A percentile compares a stretch with the other conserved stretches of the same genome.
These are phyloP conservation scores for Trissoscelio sp. DNA, from an alignment of 2,888 invertebrate genomes.

Conservation along the genomic window DNA sequence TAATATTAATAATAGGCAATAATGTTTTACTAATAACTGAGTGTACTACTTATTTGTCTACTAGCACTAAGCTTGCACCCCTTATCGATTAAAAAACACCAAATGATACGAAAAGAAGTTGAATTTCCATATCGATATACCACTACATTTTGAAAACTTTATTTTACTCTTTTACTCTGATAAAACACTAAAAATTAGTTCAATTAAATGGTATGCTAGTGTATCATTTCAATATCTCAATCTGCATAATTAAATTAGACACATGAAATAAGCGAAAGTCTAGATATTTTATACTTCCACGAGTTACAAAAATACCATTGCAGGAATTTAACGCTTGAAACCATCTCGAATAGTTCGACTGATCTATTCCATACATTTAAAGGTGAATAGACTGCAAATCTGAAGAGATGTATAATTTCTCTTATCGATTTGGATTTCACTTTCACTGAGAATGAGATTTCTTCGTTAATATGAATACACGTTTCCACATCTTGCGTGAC, in stretches of 20 bases:
- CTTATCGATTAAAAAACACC: not conserved
- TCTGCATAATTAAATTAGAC: conserved; percentile 34
- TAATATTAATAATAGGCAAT: not conserved
- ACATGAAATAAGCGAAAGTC: conserved; percentile 41
- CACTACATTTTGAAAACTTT: no score
- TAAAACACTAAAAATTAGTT: no score
- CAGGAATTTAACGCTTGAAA: conserved; percentile 11
- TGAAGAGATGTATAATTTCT: conserved; percentile 43
- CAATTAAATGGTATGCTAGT: no score
- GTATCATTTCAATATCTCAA: not conserved
- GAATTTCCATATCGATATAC: no score
- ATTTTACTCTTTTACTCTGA: no score
- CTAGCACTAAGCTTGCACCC: not conserved
- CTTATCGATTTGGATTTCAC: conserved; percentile 54
- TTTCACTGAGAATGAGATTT: conserved; percentile 55
- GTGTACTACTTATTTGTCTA: conserved; percentile 10
- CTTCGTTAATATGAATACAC: conserved; percentile 28
- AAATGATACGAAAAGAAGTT: no score
- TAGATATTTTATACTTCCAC: not conserved
- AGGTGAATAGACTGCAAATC: conserved; percentile 29
- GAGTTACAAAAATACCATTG: not conserved
- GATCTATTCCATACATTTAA: not conserved
- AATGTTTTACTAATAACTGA: conserved; percentile 18
- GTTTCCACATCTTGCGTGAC: conserved; percentile 47
- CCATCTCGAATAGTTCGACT: not conserved